Evolutionary conservation across 1,140 invertebrate genomes (phyloP), one percentile per base, ranked within the genome.

Genomic region (Lordiphosa mommai): DNA sequence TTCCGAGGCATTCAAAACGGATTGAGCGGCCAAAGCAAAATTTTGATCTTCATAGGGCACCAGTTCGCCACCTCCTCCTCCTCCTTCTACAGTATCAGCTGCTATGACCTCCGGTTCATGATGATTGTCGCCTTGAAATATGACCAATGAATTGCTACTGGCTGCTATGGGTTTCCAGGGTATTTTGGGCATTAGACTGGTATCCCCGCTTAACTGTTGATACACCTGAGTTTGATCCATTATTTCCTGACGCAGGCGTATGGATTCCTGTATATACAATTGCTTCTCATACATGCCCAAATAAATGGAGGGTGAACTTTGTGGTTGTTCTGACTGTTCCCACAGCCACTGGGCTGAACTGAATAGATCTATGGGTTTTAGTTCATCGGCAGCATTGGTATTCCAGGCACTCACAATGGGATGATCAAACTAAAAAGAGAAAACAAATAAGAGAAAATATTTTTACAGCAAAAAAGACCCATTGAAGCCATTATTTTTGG

Each of bases 381-480:
- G 72, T 34, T 91, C 84, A 4, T 92, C 92, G 13, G 89, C 76
- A 9, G 90, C 88, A 68, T 92, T 90, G 40, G 95, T 90, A 23
- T 92, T 90, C 96, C 96, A 98, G 46, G 95, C 93, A 74, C 93
- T 93, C 0, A 96, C 95, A 61, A 98, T 94, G 0, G 97, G 96
- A 37, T 93, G 92, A 55, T 93, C 90, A 76, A 97, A 94, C 93
- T 96, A 84, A 27, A 1, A 27, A 27, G 5, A 0, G 5, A 6
- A 23, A 27, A 27, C 88, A 67, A 44, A 47, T 41, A 29, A 17
- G 17, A 9, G 13, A 2, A 34, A 17, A 14, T 14, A 1, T 30
- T 10, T n/a, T n/a, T n/a, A n/a, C n/a, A n/a, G n/a, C n/a, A n/a
- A n/a, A n/a, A n/a, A n/a, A n/a, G n/a, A n/a, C n/a, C n/a, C n/a